Conservation (phyloP, 2,888 invertebrate species). For the Eurytoma adleriae region DNA sequence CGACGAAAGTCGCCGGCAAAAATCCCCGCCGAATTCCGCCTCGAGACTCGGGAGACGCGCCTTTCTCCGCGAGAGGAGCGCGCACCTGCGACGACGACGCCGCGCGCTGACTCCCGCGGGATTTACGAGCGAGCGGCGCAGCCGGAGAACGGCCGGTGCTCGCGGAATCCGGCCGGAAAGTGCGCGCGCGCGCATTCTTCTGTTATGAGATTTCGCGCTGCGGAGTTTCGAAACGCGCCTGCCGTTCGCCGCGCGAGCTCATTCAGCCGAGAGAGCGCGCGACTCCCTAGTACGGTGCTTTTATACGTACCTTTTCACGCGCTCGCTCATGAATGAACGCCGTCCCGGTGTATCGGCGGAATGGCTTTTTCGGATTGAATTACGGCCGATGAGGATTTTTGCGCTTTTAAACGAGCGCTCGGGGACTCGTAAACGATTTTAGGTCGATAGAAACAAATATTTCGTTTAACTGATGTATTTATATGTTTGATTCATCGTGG, state of each 20-base stretch:
- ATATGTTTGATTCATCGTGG: no score
- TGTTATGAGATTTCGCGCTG: constrained; percentile 50
- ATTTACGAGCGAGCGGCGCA: constrained; percentile 45
- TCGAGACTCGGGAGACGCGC: constrained; percentile 8
- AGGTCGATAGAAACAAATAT: no score
- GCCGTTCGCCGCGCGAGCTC: no score
- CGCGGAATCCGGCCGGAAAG: constrained; percentile 30
- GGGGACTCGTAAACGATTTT: no score
- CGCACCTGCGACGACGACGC: constrained; percentile 10
- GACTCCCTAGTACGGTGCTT: no score
- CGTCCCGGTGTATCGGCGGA: no score
- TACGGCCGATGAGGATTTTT: background rate
- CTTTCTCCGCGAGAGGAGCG: constrained; percentile 46
- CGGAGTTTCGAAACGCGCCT: constrained; percentile 26
- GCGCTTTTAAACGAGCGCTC: no score
- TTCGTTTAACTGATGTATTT: no score
- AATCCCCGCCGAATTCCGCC: background rate
- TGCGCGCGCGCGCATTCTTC: constrained; percentile 35
- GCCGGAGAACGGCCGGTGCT: constrained; percentile 38
- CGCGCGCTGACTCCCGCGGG: constrained; percentile 13
- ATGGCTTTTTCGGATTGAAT: constrained; percentile 6
- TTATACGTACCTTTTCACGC: no score
- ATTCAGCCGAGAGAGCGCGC: no score
- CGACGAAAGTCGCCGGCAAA: constrained; percentile 1
- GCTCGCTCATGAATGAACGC: no score